These are phyloP conservation scores for Aproaerema taeniolella DNA, from an alignment of 2,888 invertebrate species.

Conservation along the genomic window DNA sequence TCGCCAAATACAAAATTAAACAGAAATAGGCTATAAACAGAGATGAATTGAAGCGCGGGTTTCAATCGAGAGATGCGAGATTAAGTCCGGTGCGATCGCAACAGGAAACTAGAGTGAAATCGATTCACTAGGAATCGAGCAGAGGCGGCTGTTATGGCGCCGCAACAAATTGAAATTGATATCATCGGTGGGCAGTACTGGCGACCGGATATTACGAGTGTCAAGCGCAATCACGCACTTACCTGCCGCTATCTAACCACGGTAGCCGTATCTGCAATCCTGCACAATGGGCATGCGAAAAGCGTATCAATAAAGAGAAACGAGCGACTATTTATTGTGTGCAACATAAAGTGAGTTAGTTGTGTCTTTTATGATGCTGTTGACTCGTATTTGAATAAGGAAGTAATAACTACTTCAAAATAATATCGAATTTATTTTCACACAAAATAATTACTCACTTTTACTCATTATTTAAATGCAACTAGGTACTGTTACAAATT, in stretches of 20 bases:
- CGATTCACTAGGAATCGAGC: constrained; percentile 66
- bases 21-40: constrained; percentile 41
- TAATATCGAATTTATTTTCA: too few relatives aligned
- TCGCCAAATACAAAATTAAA: constrained; percentile 43
- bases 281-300: too few relatives aligned
- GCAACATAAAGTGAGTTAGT: too few relatives aligned
- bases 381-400: too few relatives aligned
- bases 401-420: too few relatives aligned
- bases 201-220: constrained; percentile 72
- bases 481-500: too few relatives aligned
- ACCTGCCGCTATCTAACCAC: constrained; percentile 32
- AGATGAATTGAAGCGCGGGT: constrained; percentile 42
- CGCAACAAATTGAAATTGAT: constrained; percentile 77
- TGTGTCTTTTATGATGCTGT: too few relatives aligned
- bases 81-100: constrained; percentile 63
- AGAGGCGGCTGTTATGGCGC: constrained; percentile 62
- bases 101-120: constrained; percentile 71
- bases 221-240: constrained; percentile 71
- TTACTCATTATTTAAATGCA: too few relatives aligned
- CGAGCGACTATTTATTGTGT: too few relatives aligned
- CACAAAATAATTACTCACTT: too few relatives aligned
- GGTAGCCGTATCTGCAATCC: too few relatives aligned
- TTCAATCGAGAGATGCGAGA: constrained; percentile 59
- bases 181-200: constrained; percentile 66
- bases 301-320: constrained; percentile 3